A percentile compares a stretch with the other conserved stretches of the same genome.
Conservation (phyloP, 2,113 vertebrate genomes). For the Pelusios castaneus region DNA sequence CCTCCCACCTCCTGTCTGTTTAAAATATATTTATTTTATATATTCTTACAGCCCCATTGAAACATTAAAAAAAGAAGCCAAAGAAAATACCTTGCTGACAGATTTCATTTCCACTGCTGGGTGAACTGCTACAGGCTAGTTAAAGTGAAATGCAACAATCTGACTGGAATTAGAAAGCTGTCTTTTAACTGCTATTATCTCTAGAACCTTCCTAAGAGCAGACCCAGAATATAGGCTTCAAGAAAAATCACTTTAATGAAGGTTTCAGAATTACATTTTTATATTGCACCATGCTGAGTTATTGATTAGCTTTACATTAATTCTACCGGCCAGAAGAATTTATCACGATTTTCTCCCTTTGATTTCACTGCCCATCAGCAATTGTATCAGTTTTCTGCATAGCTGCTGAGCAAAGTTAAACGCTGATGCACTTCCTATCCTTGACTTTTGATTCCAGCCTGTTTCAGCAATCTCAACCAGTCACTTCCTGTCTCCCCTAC, state of each 20-base stretch:
- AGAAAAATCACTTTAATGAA: conserved; percentile 70
- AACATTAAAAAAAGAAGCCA: conserved; percentile 14
- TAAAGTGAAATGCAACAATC: conserved; percentile 60
- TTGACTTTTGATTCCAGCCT: conserved; percentile 62
- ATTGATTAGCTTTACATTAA: conserved; percentile 74
- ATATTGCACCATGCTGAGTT: conserved; percentile 69
- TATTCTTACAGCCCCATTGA: conserved; percentile 34
- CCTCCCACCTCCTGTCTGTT: conserved; percentile 1
- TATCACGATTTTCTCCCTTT: conserved; percentile 74
- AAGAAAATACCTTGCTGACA: conserved; percentile 55
- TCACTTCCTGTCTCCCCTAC: conserved; percentile 79
- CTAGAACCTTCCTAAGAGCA: conserved; percentile 55
- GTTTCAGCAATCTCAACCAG: conserved; percentile 75
- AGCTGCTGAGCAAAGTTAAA: conserved; percentile 67
- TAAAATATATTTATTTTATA: conserved; percentile 35
- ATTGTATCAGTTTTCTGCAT: conserved; percentile 71
- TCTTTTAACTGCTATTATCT: conserved; percentile 58
- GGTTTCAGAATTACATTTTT: conserved; percentile 63
- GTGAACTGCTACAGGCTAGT: conserved; percentile 1
- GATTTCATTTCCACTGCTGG: conserved; percentile 15
- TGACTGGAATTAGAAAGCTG: conserved; percentile 43
- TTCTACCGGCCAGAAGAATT: conserved; percentile 70
- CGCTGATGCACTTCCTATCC: conserved; percentile 63
- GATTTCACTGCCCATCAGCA: conserved; percentile 74
- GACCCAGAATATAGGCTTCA: conserved; percentile 46